A percentile compares a stretch with the other conserved stretches of the same genome.
These are phyloP conservation scores for Sebastes aleutianus DNA, from an alignment of 2,797 vertebrate species.

Conservation along the genomic window DNA sequence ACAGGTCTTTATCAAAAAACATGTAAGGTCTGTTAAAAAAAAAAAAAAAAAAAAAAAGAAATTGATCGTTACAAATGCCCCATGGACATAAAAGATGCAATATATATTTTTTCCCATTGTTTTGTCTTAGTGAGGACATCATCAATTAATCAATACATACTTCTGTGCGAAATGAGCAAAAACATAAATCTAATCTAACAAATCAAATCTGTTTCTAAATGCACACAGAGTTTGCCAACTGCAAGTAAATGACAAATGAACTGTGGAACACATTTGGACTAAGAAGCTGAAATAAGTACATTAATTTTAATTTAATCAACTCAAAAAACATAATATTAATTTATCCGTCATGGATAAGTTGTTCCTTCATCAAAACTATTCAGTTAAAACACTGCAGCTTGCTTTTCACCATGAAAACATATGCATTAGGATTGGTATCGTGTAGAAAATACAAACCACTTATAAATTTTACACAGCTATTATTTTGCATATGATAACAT, in stretches of 20 bases:
- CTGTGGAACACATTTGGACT: slow-evolving; percentile 10
- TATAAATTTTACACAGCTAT: background rate
- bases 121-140: too few relatives aligned
- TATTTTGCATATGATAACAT: slow-evolving; percentile 19
- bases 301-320: slow-evolving; percentile 54
- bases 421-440: background rate
- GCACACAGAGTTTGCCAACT: background rate
- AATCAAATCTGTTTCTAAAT: background rate
- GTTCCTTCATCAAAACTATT: slow-evolving; percentile 11
- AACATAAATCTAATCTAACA: background rate
- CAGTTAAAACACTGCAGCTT: background rate
- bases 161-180: background rate
- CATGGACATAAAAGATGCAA: too few relatives aligned
- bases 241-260: slow-evolving; percentile 39
- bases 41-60: too few relatives aligned
- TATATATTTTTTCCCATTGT: too few relatives aligned
- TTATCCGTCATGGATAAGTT: slow-evolving; percentile 30
- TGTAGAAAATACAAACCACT: background rate
- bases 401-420: background rate
- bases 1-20: too few relatives aligned
- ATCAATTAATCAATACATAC: background rate
- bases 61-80: rapidly evolving
- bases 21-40: too few relatives aligned
- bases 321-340: slow-evolving; percentile 40
- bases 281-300: slow-evolving; percentile 29